These are phyloP conservation scores for Saguinus midas DNA, from an alignment of 2,113 vertebrate species.

Conservation along the genomic window DNA sequence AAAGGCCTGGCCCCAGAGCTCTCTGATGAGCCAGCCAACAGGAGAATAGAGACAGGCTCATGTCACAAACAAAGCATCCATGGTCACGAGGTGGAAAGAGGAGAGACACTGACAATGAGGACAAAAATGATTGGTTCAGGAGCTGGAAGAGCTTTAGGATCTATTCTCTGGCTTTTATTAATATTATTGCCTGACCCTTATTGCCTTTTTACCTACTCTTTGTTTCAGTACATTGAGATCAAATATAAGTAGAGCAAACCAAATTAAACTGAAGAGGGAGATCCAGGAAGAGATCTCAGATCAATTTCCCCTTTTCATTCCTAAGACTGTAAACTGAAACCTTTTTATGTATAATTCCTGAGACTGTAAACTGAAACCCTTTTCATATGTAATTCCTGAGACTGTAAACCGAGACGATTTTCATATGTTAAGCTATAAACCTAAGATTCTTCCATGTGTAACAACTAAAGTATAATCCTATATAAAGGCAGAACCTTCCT, in stretches of 20 bases:
- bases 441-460: no score
- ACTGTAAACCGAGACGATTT: no score
- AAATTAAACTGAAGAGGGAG: not conserved
- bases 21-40: not conserved
- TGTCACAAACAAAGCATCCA: fast-evolving
- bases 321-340: no score
- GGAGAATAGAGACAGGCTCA: not conserved
- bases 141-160: not conserved
- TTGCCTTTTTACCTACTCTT: not conserved
- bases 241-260: not conserved
- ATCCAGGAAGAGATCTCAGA: no score
- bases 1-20: not conserved
- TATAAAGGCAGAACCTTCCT: no score
- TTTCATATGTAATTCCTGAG: no score
- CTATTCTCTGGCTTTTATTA: not conserved
- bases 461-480: no score
- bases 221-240: not conserved
- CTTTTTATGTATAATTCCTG: no score
- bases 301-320: no score
- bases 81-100: not conserved
- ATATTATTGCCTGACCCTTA: no score
- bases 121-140: not conserved
- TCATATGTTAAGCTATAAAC: no score
- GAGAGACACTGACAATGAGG: not conserved
- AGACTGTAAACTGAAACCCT: no score